A percentile compares a stretch with the other conserved stretches of the same genome.
These are phyloP conservation scores for Drosophila nasuta DNA, from an alignment of 1,140 invertebrate species.

Conservation along the genomic window DNA sequence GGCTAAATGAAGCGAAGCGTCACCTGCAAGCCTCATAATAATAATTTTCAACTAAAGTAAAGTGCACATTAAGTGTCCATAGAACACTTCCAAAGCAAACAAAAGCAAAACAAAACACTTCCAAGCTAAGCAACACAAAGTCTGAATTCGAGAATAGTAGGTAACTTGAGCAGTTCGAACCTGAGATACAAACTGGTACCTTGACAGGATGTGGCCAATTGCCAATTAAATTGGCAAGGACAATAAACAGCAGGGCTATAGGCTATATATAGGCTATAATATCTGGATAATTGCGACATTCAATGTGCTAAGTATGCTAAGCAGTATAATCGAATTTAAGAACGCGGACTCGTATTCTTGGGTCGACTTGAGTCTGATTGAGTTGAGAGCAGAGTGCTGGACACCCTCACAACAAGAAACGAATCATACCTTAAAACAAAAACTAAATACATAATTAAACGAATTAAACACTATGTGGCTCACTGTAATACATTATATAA, in stretches of 20 bases:
- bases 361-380: slow-evolving; percentile 18
- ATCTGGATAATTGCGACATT: slow-evolving; percentile 23
- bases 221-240: slow-evolving; percentile 22
- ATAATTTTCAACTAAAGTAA: slow-evolving; percentile 22
- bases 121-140: slow-evolving; percentile 66
- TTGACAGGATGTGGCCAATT: not conserved
- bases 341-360: slow-evolving; percentile 12
- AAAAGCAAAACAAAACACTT: slow-evolving; percentile 19
- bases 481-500: slow-evolving; percentile 17
- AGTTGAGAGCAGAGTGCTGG: slow-evolving; percentile 60
- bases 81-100: slow-evolving; percentile 46
- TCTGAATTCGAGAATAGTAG: slow-evolving; percentile 55
- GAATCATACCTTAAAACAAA: slow-evolving; percentile 12
- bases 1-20: slow-evolving; percentile 42
- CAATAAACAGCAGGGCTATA: slow-evolving; percentile 46
- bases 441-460: slow-evolving; percentile 13
- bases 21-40: slow-evolving; percentile 15
- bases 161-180: slow-evolving; percentile 26
- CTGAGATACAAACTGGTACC: slow-evolving; percentile 39
- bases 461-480: slow-evolving; percentile 20
- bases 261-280: slow-evolving; percentile 27
- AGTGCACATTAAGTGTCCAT: slow-evolving; percentile 23
- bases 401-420: slow-evolving; percentile 54
- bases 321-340: slow-evolving; percentile 57
- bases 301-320: slow-evolving; percentile 25